phyloP scores from a whole-genome alignment of 2,113 vertebrate species.

The Leucopsar rothschildi region DNA sequence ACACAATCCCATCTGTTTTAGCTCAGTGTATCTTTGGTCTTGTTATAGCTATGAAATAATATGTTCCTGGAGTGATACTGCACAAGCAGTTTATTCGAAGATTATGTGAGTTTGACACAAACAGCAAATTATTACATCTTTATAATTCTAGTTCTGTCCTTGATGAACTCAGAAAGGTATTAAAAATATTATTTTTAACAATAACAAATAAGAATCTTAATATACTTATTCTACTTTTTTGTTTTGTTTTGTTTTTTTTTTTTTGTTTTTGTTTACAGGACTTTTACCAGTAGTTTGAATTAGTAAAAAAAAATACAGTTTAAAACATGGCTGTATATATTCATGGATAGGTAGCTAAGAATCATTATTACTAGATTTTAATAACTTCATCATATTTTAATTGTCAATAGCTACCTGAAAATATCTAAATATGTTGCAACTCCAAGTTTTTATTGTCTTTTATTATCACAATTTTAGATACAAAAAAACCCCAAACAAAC shows the following conservation, averaged over 20 bases:
- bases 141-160: not conserved
- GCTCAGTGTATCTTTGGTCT: not conserved
- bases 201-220: not conserved
- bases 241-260: too few species aligned
- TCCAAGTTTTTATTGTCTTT: not conserved
- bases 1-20: not conserved
- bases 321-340: not conserved
- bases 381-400: not conserved
- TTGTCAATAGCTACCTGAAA: not conserved
- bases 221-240: not conserved
- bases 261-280: not conserved
- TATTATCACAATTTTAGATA: not conserved
- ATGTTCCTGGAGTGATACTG: not conserved
- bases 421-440: not conserved
- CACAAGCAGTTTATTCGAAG: not conserved
- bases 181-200: not conserved
- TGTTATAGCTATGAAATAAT: not conserved
- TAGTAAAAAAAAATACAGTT: not conserved
- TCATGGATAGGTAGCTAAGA: not conserved
- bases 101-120: not conserved
- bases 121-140: not conserved
- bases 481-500: not conserved
- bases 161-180: not conserved
- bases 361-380: not conserved
- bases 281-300: not conserved